Evolutionary conservation across 2,888 invertebrate genomes (phyloP).

Genomic region (Ommatoiulus sabulosus): DNA sequence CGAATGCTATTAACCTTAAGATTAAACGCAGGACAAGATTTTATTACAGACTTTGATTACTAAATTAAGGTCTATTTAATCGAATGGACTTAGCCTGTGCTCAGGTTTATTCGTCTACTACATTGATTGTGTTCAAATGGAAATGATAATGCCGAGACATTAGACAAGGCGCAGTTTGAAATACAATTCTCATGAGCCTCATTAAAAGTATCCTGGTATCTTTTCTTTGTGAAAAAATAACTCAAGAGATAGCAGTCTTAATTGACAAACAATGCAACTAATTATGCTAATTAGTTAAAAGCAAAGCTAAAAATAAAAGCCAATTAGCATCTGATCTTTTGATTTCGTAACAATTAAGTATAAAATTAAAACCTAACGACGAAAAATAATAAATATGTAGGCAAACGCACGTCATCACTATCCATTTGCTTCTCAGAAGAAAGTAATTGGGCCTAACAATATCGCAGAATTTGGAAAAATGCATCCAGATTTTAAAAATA

Average conservation of each 20-base stretch:
- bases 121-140: neutral
- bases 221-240: neutral
- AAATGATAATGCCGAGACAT: neutral
- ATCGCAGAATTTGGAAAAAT: no score
- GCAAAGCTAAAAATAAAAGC: neutral
- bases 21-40: no score
- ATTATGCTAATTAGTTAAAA: conserved; percentile 18
- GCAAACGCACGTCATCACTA: neutral
- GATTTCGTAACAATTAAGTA: neutral
- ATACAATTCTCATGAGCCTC: neutral
- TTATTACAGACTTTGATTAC: no score
- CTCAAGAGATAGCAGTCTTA: neutral
- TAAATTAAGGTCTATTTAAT: no score
- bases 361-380: neutral
- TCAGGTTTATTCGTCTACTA: no score
- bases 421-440: neutral
- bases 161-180: neutral
- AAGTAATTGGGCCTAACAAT: no score
- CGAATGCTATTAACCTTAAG: no score
- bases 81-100: no score
- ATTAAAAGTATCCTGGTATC: neutral
- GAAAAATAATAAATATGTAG: neutral
- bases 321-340: neutral
- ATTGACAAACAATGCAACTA: neutral
- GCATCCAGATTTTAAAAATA: no score